These are phyloP conservation scores for Apamea sordens DNA, from an alignment of 2,888 invertebrate genomes.

Conservation along the genomic window DNA sequence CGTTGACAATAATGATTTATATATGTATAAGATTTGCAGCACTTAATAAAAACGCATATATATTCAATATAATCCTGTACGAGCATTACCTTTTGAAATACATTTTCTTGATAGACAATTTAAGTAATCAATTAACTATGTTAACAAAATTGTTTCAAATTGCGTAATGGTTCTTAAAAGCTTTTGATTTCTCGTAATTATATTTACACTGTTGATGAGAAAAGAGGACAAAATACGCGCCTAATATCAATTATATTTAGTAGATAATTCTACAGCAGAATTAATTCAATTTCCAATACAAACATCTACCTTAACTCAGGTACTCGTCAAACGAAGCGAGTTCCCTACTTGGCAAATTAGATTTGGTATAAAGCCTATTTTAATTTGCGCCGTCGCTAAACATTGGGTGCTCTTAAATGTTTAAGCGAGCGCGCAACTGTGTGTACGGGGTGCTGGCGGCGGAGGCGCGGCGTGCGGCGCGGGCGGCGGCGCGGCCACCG, in stretches of 20 bases:
- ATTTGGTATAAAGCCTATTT: constrained; percentile 90
- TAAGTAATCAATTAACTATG: constrained; percentile 36
- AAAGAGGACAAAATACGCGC: constrained; percentile 65
- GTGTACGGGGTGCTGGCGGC: constrained; percentile 76
- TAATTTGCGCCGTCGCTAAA: constrained; percentile 89
- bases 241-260: constrained; percentile 74
- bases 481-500: constrained; percentile 70
- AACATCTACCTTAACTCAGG: constrained; percentile 83
- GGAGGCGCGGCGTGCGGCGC: constrained; percentile 50
- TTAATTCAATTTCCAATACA: constrained; percentile 88
- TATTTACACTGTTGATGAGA: constrained; percentile 65
- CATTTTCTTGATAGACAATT: constrained; percentile 26
- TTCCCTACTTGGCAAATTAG: constrained; percentile 88
- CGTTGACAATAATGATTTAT: neutral
- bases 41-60: neutral
- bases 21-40: neutral
- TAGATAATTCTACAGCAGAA: constrained; percentile 83
- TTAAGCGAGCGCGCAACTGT: constrained; percentile 84
- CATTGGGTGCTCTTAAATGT: constrained; percentile 88
- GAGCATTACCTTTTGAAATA: neutral
- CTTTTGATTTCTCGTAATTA: constrained; percentile 67
- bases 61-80: neutral
- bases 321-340: constrained; percentile 81
- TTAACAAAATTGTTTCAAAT: constrained; percentile 51
- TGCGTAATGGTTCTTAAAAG: constrained; percentile 63